Base-by-base conservation (phyloP, 2,888 invertebrate genomes). In the Oasisia sp. region DNA sequence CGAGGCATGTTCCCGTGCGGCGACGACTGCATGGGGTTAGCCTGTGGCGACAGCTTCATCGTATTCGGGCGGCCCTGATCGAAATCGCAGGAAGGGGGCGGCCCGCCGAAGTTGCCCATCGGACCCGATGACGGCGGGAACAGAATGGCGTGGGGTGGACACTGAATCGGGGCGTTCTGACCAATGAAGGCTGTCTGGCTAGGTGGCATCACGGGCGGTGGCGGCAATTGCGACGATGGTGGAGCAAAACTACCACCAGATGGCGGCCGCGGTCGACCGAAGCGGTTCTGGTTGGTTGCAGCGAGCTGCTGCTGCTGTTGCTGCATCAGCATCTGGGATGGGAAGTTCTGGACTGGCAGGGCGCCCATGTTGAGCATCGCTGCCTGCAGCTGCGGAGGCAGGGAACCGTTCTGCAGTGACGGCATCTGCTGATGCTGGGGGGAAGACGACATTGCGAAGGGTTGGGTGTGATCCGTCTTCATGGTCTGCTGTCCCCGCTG, bases 401-500 rank as follows among this genome's bases (percentile, higher is more conserved):
- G 74, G 27, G 74, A 74, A 74, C 74, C 74, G n/a, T 74, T 74
- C 74, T 93, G 91, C 45, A 90, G 92, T 44, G 91, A 32, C 91
- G n/a, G 92, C 89, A 89, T 92, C 91, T 58, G 92, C 27, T 74
- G 74, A 7, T 74, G 74, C 74, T 74, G 74, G 0, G 74, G 74
- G n/a, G 74, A 74, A 19, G 90, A 32, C 92, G 74, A 19, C 74
- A 74, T 74, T 7, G 27, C 74, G 27, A 74, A 74, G 74, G 74
- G 74, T 74, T 19, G 27, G 19, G 74, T 4, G n/a, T 74, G 74
- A n/a, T 74, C 74, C 27, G 27, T 58, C 58, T 58, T 58, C 90
- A 90, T 92, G 89, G 92, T 93, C 89, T 92, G 93, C 89, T 92
- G 56, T 90, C 90, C 92, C 89, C 92, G 92, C 91, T 93, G 93